Base-by-base conservation (phyloP, 2,888 invertebrate genomes). In the Crioceris asparagi region DNA sequence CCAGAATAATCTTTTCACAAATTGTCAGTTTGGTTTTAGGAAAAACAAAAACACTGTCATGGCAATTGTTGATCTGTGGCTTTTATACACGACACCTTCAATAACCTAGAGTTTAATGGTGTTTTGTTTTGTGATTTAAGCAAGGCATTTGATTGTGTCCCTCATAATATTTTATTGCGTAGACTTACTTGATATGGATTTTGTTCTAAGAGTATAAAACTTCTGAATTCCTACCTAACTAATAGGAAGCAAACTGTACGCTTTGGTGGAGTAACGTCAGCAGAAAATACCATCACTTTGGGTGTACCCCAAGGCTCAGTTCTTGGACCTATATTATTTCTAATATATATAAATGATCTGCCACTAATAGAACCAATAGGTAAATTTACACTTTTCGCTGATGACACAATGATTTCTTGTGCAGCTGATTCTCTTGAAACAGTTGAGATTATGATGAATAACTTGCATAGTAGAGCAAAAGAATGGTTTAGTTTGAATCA, bases 101-200 rank as follows among this genome's bases (percentile, higher is more conserved):
- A 25, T 25, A n/a, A n/a, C n/a, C n/a, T n/a, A n/a, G n/a, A n/a
- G n/a, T n/a, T n/a, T n/a, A 25, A 11, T 4, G n/a, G 3, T n/a
- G 25, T 25, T 11, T 11, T 11, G 4, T 25, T 25, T 6, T 38
- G 14, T 14, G 38, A 38, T 34, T 30, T 38, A 17, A 30, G 32
- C 10, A 41, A 41, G 17, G 41, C 41, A 5, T 38, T 41, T 23
- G 40, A 40, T 29, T 40, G 40, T 32, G 33, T 40, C 12, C 14
- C 33, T n/a, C 37, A 34, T 38, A 6, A 19, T 16, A 38, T 41
- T 21, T 26, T 34, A 8, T 26, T 34, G n/a, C 17, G 27, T 16
- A 41, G 38, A 30, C 29, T 40, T 30, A 30, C 10, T 12, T 30
- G n/a, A 12, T 25, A 25, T 25, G 12, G 12, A n/a, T n/a, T n/a